Evolutionary conservation across 2,888 invertebrate species (phyloP).

Genomic region (Tipula confusa): DNA sequence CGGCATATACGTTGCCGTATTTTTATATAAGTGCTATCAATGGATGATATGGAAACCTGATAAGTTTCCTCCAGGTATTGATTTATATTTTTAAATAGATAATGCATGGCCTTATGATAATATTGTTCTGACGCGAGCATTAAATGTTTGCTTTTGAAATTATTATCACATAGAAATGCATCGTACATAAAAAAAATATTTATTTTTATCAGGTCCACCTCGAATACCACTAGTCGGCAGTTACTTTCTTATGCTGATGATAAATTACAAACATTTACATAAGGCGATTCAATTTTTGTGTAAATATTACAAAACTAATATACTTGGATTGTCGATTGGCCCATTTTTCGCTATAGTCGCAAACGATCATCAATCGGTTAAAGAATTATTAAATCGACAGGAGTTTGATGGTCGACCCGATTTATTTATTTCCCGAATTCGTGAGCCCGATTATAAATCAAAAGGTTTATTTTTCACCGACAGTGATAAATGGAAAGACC

Average conservation of each 20-base stretch:
- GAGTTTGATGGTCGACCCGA: constrained; percentile 61
- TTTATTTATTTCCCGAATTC: constrained; percentile 50
- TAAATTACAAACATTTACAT: constrained; percentile 54
- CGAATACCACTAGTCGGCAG: constrained; percentile 60
- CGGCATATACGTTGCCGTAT: constrained; percentile 41
- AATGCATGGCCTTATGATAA: too few relatives aligned
- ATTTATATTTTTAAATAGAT: too few relatives aligned
- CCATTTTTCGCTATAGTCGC: constrained; percentile 51
- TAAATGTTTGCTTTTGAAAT: background rate
- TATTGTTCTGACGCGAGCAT: background rate
- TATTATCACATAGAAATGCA: background rate
- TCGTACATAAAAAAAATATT: background rate
- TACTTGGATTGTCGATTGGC: constrained; percentile 58
- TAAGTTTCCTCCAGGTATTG: constrained; percentile 58
- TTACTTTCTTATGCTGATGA: constrained; percentile 56
- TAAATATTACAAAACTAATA: constrained; percentile 55
- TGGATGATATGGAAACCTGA: constrained; percentile 50
- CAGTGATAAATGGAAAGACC: constrained; percentile 60
- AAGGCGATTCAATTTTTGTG: constrained; percentile 52
- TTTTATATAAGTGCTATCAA: constrained; percentile 46
- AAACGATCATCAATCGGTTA: constrained; percentile 54
- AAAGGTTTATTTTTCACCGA: constrained; percentile 64
- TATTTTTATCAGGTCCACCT: constrained; percentile 54
- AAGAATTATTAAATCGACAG: constrained; percentile 56
- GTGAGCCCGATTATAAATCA: constrained; percentile 49